Evolutionary conservation across 2,797 vertebrate genomes (phyloP).

Genomic region (Todus mexicanus): DNA sequence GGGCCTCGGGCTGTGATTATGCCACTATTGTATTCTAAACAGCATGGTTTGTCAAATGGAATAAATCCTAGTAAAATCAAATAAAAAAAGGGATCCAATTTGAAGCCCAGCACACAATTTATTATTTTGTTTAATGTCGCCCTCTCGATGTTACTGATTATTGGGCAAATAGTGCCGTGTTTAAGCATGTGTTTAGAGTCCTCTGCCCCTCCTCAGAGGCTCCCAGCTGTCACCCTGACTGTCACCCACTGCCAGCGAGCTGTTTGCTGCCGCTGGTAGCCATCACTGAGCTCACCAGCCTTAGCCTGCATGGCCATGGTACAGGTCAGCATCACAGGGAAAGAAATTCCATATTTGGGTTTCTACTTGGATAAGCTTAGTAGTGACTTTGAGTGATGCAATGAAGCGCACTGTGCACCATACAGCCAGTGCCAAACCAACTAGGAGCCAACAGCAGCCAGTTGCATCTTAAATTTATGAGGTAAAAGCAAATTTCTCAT

Average conservation of each 20-base stretch:
- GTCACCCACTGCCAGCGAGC: not conserved
- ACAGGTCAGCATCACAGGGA: not conserved
- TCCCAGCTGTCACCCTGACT: not conserved
- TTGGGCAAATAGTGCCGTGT: constrained; percentile 9
- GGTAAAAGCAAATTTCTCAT: not conserved
- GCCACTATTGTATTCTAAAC: constrained; percentile 92
- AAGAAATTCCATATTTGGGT: not conserved
- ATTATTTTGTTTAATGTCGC: constrained; percentile 65
- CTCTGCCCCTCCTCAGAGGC: not conserved
- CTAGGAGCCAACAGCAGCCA: not conserved
- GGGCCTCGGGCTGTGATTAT: constrained; percentile 89
- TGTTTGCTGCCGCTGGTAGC: not conserved
- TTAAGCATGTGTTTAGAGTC: constrained; percentile 70
- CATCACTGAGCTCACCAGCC: not conserved
- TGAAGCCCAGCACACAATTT: constrained; percentile 69
- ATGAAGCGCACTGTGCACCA: not conserved
- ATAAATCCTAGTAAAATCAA: constrained; percentile 75
- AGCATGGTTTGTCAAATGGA: constrained; percentile 89
- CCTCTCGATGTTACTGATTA: constrained; percentile 56
- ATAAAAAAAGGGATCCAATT: constrained; percentile 51
- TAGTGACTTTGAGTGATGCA: not conserved
- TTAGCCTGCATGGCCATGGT: not conserved
- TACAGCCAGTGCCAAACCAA: not conserved
- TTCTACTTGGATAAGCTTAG: not conserved
- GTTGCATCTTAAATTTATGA: not conserved